Evolutionary conservation across 2,888 invertebrate species (phyloP), one percentile per base, ranked within the genome.

Genomic region (Villa cingulata): DNA sequence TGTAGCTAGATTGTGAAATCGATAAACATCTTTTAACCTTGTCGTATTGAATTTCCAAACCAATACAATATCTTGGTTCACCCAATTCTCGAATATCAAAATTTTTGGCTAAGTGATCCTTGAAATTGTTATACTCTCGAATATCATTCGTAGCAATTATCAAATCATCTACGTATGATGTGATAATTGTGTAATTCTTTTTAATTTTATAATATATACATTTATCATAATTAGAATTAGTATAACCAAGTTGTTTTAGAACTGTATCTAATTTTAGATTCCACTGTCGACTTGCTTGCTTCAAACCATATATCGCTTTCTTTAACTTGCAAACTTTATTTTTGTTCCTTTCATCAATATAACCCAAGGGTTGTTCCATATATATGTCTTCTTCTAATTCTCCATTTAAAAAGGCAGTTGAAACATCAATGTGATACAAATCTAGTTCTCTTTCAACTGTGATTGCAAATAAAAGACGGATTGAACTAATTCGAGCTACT

Each of bases 361-460:
- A 43, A 18, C 53, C 52, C 42, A n/a, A 37, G 10, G 52, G 51
- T 27, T 53, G 51, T 17, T 45, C 27, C 48, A 54, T 52, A 34
- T 48, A 53, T 17, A 54, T 49, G 37, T 49, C 48, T 37, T 54
- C 51, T 3, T 49, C 37, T 15, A 54, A 23, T 1, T 52, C 44
- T 18, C 53, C 51, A 41, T 53, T 46, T 15, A 55, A 37, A 45
- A 55, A 53, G 18, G 51, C 51, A 10, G 51, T 54, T 16, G 29
- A 32, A 27, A 39, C 39, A 37, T 52, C 44, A 38, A 48, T 42
- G 27, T 52, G 46, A 34, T 46, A 47, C 2, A 48, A 15, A 40
- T 41, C 16, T 32, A 52, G 41, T 16, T 45, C 29, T 12, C 36
- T 38, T 16, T 49, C 41, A 7, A 39, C 48, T 34, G 52, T 7